Evolutionary conservation across 2,797 vertebrate species (phyloP), one percentile per base, ranked within the genome.

Genomic region (Spizella passerina): DNA sequence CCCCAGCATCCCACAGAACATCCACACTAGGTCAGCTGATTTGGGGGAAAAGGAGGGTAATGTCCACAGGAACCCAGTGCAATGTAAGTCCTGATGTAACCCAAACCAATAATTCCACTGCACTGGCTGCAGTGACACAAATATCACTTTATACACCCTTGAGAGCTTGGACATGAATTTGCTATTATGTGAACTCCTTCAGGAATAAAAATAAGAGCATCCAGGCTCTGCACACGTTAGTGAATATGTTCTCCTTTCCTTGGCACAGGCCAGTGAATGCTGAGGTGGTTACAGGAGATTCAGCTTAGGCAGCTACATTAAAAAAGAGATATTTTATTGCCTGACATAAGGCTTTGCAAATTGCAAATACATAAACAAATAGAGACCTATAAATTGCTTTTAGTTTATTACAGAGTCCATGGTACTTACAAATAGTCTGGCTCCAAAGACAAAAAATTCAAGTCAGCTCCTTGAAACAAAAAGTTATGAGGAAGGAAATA

Each of bases 381-480:
- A 56, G 7, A 96, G 44, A 78, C 57, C 78, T 52, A 89, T 32
- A 92, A 90, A 82, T 30, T 86, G 73, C n/a, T 71, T 88, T 55
- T 52, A 88, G 61, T 46, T 68, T 91, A 59, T 27, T 75, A n/a
- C 14, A 23, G 46, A 93, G 64, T 60, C 63, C 68, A 69, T 73
- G 36, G 61, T 92, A 73, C 55, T 96, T 79, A 93, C 41, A 96
- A 91, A 86, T 34, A 93, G 14, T 70, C 81, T 95, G 83, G 65
- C 79, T 85, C 43, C 18, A 23, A 93, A 61, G 41, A 60, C 32
- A 91, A 91, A 91, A 95, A 89, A 68, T 46, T 50, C 21, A 84
- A 82, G 77, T 82, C 38, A 66, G 19, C 41, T 89, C 18, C 88
- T 77, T 77, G 76, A 96, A 95, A 92, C 55, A 93, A 92, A 89